Conservation (phyloP, 2,113 vertebrate species). For the Pituophis catenifer region DNA sequence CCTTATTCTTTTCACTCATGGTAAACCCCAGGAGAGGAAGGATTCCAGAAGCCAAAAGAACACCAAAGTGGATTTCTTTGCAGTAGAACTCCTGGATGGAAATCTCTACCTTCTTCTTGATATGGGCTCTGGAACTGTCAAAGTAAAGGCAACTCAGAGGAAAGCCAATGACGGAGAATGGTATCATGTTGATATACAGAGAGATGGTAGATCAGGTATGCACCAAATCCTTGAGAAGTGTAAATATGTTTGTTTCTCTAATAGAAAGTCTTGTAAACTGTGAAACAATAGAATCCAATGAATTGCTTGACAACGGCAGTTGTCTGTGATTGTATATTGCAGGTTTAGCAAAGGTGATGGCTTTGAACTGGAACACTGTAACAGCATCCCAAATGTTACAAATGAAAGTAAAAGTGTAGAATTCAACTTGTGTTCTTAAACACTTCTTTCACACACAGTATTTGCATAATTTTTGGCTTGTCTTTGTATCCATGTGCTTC, state of each 20-base stretch:
- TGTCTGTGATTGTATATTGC: background rate
- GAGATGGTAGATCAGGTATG: constrained; percentile 94
- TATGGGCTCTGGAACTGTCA: constrained; percentile 97
- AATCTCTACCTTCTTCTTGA: constrained; percentile 91
- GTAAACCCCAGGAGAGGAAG: constrained; percentile 88
- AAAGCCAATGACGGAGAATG: constrained; percentile 95
- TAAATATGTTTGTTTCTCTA: background rate
- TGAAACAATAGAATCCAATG: background rate
- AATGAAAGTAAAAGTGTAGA: background rate
- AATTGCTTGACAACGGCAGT: too few relatives aligned
- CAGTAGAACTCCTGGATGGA: constrained; percentile 92
- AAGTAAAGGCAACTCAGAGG: constrained; percentile 93
- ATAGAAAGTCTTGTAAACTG: background rate
- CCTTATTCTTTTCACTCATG: constrained; percentile 94
- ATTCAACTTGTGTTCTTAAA: background rate
- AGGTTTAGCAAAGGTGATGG: background rate
- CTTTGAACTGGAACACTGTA: background rate
- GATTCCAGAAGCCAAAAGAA: constrained; percentile 89
- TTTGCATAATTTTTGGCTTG: background rate
- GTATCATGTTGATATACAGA: constrained; percentile 97
- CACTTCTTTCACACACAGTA: background rate
- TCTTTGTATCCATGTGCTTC: background rate
- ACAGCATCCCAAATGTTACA: background rate
- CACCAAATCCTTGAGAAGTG: background rate
- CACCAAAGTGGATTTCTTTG: constrained; percentile 97